These are phyloP conservation scores for Drosophila sproati DNA, from an alignment of 1,140 invertebrate genomes.

Conservation along the genomic window DNA sequence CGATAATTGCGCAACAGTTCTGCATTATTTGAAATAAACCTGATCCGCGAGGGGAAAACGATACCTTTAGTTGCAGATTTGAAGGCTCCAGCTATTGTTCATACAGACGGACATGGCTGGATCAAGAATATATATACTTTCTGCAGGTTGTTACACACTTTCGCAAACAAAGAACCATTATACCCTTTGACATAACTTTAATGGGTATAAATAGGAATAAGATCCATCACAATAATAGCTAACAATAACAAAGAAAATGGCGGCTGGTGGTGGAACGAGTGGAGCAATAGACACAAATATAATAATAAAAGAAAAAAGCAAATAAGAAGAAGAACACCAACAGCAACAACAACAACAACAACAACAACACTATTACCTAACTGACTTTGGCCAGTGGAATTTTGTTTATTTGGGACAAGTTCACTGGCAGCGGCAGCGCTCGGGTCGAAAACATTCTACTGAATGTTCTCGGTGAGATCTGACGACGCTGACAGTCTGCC, in stretches of 20 bases:
- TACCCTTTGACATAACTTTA: too few relatives aligned
- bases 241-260: conserved; percentile 45
- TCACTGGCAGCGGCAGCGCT: conserved; percentile 41
- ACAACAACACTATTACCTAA: conserved; percentile 51
- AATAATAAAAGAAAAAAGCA: conserved; percentile 21
- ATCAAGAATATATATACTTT: too few relatives aligned
- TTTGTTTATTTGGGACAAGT: conserved; percentile 81
- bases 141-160: too few relatives aligned
- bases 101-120: too few relatives aligned
- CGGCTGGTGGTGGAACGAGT: conserved; percentile 5
- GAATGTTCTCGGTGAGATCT: conserved; percentile 24
- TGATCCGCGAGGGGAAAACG: too few relatives aligned
- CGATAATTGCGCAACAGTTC: too few relatives aligned
- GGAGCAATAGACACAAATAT: conserved; percentile 40
- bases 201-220: background rate
- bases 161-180: too few relatives aligned
- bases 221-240: conserved; percentile 31
- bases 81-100: too few relatives aligned
- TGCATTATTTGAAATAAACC: too few relatives aligned
- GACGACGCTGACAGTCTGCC: background rate
- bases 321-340: conserved; percentile 1
- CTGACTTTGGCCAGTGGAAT: conserved; percentile 63
- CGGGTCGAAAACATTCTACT: conserved; percentile 27
- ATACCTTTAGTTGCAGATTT: too few relatives aligned
- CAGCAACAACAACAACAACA: background rate